phyloP scores from a whole-genome alignment of 2,113 vertebrate genomes.

The Narcine bancroftii region DNA sequence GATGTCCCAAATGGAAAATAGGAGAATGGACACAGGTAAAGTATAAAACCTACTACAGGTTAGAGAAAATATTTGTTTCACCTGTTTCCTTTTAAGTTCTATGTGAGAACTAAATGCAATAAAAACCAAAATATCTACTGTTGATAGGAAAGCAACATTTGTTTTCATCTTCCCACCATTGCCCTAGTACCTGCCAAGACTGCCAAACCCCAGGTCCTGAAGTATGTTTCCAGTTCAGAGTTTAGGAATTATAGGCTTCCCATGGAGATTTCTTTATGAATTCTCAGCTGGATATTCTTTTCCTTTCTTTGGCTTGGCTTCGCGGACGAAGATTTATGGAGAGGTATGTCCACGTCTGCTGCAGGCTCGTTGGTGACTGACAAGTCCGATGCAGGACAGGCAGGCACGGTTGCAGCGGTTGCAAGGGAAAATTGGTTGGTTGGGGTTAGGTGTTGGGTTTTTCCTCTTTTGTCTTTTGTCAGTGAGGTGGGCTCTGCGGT shows the following conservation, averaged over 20 bases:
- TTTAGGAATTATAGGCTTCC: not conserved
- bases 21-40: conserved; percentile 82
- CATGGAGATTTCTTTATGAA: not conserved
- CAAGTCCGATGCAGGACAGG: too few species aligned
- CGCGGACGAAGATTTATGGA: too few species aligned
- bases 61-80: not conserved
- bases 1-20: conserved; percentile 85
- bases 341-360: too few species aligned
- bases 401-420: too few species aligned
- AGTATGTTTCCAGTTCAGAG: not conserved
- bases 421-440: too few species aligned
- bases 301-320: too few species aligned
- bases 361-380: too few species aligned
- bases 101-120: not conserved
- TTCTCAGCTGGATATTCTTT: not conserved
- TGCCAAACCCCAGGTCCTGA: not conserved
- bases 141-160: not conserved
- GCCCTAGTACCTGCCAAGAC: not conserved
- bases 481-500: too few species aligned
- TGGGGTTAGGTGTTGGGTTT: too few species aligned
- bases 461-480: too few species aligned
- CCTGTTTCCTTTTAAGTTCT: not conserved
- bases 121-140: not conserved
- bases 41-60: not conserved
- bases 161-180: not conserved